These are phyloP conservation scores for Ciconia maguari DNA, from an alignment of 2,113 vertebrate species.

Conservation along the genomic window DNA sequence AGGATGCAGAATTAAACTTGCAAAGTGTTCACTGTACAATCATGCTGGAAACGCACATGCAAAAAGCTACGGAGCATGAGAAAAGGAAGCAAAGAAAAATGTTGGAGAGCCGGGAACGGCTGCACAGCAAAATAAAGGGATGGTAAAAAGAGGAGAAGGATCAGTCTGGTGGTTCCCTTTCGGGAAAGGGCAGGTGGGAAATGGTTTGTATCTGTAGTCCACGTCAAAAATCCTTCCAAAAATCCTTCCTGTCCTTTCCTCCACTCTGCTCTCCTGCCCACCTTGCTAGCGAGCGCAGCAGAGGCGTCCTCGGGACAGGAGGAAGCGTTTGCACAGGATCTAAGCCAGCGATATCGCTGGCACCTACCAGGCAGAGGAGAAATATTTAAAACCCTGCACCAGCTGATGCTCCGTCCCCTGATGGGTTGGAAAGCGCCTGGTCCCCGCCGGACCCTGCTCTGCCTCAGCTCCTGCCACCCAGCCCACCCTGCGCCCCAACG, in stretches of 20 bases:
- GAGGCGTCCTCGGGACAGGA: neutral
- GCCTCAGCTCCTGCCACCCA: neutral
- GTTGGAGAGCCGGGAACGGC: neutral
- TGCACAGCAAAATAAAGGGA: neutral
- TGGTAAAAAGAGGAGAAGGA: neutral
- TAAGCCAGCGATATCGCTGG: accelerated
- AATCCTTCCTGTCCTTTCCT: neutral
- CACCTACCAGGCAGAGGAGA: neutral
- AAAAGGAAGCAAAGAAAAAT: neutral
- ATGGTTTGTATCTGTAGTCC: neutral
- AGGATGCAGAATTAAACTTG: neutral
- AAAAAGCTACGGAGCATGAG: neutral
- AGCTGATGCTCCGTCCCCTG: neutral
- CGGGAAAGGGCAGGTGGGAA: neutral
- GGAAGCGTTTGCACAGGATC: neutral
- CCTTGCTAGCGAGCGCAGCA: accelerated
- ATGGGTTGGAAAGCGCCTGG: accelerated
- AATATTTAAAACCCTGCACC: neutral
- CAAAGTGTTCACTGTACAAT: neutral
- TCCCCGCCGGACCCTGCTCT: accelerated
- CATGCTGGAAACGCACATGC: conserved; percentile 32
- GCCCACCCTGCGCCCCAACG: neutral
- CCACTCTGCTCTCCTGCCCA: neutral
- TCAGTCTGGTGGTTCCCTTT: neutral
- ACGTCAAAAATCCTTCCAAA: neutral